Evolutionary conservation across 2,888 invertebrate genomes (phyloP).

Genomic region (Andrena praecox): DNA sequence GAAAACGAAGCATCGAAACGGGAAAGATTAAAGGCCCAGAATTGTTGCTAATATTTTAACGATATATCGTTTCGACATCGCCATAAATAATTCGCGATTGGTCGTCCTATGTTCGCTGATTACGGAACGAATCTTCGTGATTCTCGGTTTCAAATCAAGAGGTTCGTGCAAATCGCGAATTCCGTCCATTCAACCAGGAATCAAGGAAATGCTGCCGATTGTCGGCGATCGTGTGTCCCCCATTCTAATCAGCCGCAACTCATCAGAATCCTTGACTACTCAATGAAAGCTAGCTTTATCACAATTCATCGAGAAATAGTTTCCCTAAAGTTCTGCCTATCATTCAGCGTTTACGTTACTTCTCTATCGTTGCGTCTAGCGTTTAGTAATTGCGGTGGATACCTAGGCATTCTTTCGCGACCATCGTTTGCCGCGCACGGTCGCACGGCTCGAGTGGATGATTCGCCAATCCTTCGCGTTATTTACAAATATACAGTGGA

Average conservation of each 20-base stretch:
- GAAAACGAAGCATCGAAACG: not conserved
- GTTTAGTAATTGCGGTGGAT: constrained; percentile 40
- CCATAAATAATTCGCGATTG: constrained; percentile 11
- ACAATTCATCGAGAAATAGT: constrained; percentile 50
- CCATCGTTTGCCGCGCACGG: constrained; percentile 19
- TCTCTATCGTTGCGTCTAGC: constrained; percentile 43
- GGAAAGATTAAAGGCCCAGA: not conserved
- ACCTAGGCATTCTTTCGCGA: constrained; percentile 13
- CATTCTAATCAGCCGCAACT: constrained; percentile 3
- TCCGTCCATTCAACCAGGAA: not conserved
- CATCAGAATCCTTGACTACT: not conserved
- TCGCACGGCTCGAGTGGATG: constrained; percentile 37
- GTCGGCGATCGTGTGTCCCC: too few species aligned
- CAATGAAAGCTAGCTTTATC: constrained; percentile 45
- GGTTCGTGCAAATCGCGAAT: constrained; percentile 40
- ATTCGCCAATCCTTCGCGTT: constrained; percentile 53
- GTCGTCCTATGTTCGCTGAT: constrained; percentile 31
- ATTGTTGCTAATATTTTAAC: not conserved
- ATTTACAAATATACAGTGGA: constrained; percentile 72
- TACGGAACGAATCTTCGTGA: constrained; percentile 37
- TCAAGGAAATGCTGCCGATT: too few species aligned
- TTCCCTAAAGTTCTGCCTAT: constrained; percentile 34
- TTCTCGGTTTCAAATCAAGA: constrained; percentile 37
- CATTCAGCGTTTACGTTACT: constrained; percentile 36
- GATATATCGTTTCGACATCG: not conserved